Evolutionary conservation across 2,888 invertebrate genomes (phyloP), one percentile per base, ranked within the genome.

Genomic region (Esperia sulphurella): DNA sequence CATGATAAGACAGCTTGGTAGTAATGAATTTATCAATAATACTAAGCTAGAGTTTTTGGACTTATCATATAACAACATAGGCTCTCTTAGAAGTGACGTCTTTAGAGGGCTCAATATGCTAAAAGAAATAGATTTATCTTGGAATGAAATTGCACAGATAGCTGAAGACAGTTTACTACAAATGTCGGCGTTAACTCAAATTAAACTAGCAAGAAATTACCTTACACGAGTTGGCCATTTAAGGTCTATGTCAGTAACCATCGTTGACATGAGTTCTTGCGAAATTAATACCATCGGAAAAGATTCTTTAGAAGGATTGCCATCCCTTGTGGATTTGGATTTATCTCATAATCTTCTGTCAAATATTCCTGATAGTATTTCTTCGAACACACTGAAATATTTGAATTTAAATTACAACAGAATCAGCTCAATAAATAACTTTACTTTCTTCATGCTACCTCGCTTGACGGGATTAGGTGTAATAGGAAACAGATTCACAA

Each of bases 401-500:
- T 74, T 95, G 29, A 92, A 93, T 55, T 66, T 93, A 8, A 92
- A 91, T 61, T 86, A 83, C 51, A 93, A 91, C 62, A 90, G 93
- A 64, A 83, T 95, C 31, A 91, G 91, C 29, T 78, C 82, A 14
- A 70, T 95, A 12, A 90, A 87, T 44, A 94, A 94, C 60, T 79
- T 78, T 14, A 94, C 93, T 0, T 94, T 95, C 60, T 81, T 79
- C 14, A 88, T 91, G 62, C 80, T 95, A 52, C 91, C 92, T 0
- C 90, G 92, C 40, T 73, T 95, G 46, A 87, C 89, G 10, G 86
- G 83, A 28, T 65, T 95, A 12, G 91, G 92, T 56, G 82, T 95
- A n/a, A 91, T 92, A 51, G 94, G 94, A 33, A 95, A 95, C 69
- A 91, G 94, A 50, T 88, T 95, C 57, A 94, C 93, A 0, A 91